phyloP scores from a whole-genome alignment of 2,797 vertebrate genomes.

The Enteromius fasciolatus region DNA sequence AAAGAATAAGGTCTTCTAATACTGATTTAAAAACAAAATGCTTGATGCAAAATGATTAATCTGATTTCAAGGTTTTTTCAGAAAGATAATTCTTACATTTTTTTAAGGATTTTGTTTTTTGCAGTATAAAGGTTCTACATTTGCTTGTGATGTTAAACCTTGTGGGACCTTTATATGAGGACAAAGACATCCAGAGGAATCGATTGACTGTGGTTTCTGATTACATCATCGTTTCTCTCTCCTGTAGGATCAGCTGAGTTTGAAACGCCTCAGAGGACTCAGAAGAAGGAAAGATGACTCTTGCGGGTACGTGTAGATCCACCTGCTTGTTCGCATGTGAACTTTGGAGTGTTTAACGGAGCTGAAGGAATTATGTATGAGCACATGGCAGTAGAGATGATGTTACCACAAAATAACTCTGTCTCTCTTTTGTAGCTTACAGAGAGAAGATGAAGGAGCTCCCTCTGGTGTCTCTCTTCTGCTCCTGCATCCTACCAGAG shows the following conservation, averaged over 20 bases:
- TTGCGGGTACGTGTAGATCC: conserved; percentile 58
- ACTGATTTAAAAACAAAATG: too few relatives aligned
- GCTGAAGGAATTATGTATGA: not conserved
- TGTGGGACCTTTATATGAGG: conserved; percentile 20
- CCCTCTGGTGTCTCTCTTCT: conserved; percentile 93
- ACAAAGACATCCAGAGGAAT: conserved; percentile 15
- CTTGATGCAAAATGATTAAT: too few relatives aligned
- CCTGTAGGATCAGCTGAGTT: conserved; percentile 45
- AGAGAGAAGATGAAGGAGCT: conserved; percentile 95
- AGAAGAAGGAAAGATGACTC: conserved; percentile 58
- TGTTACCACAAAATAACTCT: conserved; percentile 14
- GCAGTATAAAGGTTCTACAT: not conserved
- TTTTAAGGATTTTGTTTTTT: not conserved
- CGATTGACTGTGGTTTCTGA: conserved; percentile 40
- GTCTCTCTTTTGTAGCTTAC: conserved; percentile 79
- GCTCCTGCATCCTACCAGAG: conserved; percentile 90
- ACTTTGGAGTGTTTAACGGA: not conserved
- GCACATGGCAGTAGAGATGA: conserved; percentile 3
- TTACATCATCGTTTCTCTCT: conserved; percentile 47
- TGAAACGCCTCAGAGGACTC: conserved; percentile 8
- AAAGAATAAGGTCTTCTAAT: too few relatives aligned
- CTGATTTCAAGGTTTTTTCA: not conserved
- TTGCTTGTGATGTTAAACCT: conserved; percentile 4
- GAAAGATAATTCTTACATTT: not conserved
- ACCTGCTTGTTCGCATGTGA: not conserved